These are phyloP conservation scores for Muntiacus muntjak DNA, from an alignment of 2,113 vertebrate species.

Conservation along the genomic window DNA sequence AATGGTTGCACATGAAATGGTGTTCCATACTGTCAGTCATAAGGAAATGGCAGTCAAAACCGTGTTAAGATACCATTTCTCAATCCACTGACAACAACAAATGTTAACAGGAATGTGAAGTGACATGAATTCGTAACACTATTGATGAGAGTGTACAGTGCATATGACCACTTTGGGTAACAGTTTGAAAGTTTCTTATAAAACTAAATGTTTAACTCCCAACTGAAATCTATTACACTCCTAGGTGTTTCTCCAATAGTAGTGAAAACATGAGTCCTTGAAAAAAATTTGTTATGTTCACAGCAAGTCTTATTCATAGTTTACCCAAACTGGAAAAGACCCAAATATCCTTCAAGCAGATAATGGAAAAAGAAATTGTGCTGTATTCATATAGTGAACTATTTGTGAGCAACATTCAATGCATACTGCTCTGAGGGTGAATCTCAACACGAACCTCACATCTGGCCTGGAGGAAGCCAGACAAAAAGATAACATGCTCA, in stretches of 20 bases:
- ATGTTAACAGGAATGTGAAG: not conserved
- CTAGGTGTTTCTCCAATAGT: not conserved
- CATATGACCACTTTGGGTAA: no score
- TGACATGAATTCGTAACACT: fast-evolving
- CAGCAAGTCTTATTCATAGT: not conserved
- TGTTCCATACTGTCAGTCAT: not conserved
- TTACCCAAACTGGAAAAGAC: not conserved
- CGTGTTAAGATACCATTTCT: not conserved
- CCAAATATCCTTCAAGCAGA: not conserved
- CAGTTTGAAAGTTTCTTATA: not conserved
- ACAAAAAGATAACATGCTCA: fast-evolving
- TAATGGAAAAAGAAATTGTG: not conserved
- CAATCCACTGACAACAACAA: no score
- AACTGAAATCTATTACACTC: not conserved
- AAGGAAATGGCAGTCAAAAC: not conserved
- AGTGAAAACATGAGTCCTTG: not conserved
- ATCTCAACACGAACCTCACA: fast-evolving
- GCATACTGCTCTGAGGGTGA: fast-evolving
- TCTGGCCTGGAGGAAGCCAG: not conserved
- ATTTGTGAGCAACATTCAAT: not conserved
- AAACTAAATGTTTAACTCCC: not conserved
- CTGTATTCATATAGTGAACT: fast-evolving
- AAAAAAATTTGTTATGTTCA: not conserved
- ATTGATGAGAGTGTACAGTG: fast-evolving
- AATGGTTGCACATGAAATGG: not conserved